Evolutionary conservation across 2,113 vertebrate genomes (phyloP), one percentile per base, ranked within the genome.

Genomic region (Gorsachius goisagi): DNA sequence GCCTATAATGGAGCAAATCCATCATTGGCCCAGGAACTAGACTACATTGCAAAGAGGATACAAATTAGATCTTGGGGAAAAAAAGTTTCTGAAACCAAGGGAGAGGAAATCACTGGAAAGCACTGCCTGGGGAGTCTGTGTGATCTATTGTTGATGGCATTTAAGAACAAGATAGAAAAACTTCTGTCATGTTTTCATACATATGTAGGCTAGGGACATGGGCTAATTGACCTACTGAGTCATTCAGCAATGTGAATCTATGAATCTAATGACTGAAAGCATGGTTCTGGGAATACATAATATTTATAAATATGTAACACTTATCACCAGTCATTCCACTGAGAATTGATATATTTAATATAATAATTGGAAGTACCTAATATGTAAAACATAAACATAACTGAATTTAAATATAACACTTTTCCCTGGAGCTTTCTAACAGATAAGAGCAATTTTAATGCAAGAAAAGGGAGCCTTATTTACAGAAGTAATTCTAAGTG

Each of bases 221-320:
- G 49, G 52, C 53, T 88, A 88, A 83, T 49, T 91, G 85, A 85
- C 58, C 66, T 68, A 47, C 23, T 44, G 85, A 90, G 45, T 79
- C 39, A 88, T 90, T 68, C 33, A 88, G 80, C 71, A 85, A 8
- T 4, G 44, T 68, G 78, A 72, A 82, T 91, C 66, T 82, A 75
- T 75, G 69, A 91, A 49, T 82, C n/a, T 85, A 90, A 92, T 74
- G 83, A 80, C 26, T 59, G 28, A 88, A 85, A 68, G 27, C 32
- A 64, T 22, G 4, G 72, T 68, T 76, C 63, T 83, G 58, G 45
- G 62, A 96, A 94, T 78, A 76, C 12, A 66, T 47, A 78, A 23
- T 75, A 78, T 84, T 94, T 89, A 87, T 91, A 94, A 93, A 94
- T 93, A 88, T 88, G 78, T n/a, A 93, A 90, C 72, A 75, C 56